These are phyloP conservation scores for Kuschelorhynchus macadamiae DNA, from an alignment of 2,888 invertebrate genomes.

Conservation along the genomic window DNA sequence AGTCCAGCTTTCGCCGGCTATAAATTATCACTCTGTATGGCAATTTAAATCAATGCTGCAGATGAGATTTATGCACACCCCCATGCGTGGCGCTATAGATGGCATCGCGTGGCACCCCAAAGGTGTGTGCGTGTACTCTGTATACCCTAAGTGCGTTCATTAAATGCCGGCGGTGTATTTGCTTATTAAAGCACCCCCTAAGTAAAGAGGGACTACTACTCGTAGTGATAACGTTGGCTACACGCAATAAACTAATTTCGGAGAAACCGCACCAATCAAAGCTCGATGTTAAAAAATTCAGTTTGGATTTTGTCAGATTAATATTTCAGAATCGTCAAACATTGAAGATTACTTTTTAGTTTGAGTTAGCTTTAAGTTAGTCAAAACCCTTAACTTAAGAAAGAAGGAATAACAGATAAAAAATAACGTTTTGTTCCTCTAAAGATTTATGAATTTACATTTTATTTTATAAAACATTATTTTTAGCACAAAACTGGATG, in stretches of 20 bases:
- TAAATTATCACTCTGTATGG: conserved; percentile 5
- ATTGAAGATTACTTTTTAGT: no score
- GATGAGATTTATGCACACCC: conserved; percentile 39
- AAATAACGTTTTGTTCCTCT: no score
- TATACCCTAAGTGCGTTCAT: conserved; percentile 65
- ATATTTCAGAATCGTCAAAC: no score
- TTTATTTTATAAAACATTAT: no score
- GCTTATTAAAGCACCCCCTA: conserved; percentile 64
- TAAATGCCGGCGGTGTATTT: conserved; percentile 67
- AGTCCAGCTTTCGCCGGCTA: no score
- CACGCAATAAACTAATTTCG: conserved; percentile 5
- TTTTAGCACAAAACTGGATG: no score
- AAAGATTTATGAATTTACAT: no score
- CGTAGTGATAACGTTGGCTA: conserved; percentile 59
- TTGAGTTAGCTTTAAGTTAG: no score
- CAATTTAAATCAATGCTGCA: conserved; percentile 41
- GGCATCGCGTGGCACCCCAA: conserved; percentile 45
- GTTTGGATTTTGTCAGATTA: no score
- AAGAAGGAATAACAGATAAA: no score
- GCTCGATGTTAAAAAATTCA: no score
- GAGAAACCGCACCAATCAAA: conserved; percentile 21
- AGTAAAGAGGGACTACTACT: conserved; percentile 63
- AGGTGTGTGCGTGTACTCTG: conserved; percentile 55
- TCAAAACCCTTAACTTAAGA: no score
- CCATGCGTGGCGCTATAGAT: conserved; percentile 52